These are phyloP conservation scores for Morpho helenor DNA, from an alignment of 2,888 invertebrate species.

Conservation along the genomic window DNA sequence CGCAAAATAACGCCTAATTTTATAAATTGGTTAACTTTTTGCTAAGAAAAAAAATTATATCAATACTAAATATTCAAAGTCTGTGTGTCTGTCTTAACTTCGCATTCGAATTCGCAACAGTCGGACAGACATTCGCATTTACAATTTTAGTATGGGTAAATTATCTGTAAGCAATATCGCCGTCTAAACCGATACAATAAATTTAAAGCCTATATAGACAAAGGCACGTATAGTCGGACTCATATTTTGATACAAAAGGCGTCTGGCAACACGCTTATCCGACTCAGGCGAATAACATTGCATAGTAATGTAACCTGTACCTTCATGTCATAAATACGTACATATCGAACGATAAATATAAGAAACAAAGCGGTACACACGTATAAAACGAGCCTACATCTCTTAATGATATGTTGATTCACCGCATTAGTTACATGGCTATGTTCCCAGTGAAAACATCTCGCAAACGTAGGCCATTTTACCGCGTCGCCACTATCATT, in stretches of 20 bases:
- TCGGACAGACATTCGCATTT: too few species aligned
- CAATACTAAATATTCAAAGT: too few species aligned
- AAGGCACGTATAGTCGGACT: slow-evolving; percentile 21
- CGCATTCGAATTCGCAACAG: too few species aligned
- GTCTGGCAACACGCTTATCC: slow-evolving; percentile 56
- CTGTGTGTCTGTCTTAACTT: too few species aligned
- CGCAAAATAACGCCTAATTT: too few species aligned
- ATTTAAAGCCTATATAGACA: slow-evolving; percentile 23
- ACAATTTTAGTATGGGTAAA: too few species aligned
- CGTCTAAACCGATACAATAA: slow-evolving; percentile 26
- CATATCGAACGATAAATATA: slow-evolving; percentile 69
- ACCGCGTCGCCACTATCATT: slow-evolving; percentile 26
- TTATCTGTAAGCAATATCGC: slow-evolving; percentile 20
- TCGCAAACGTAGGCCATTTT: slow-evolving; percentile 47
- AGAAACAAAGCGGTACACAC: slow-evolving; percentile 75
- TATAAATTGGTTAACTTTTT: neutral
- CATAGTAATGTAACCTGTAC: slow-evolving; percentile 46
- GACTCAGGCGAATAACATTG: slow-evolving; percentile 42
- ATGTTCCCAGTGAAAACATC: slow-evolving; percentile 76
- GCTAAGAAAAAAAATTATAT: too few species aligned
- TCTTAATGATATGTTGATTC: slow-evolving; percentile 80
- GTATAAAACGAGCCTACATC: slow-evolving; percentile 72
- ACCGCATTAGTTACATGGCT: slow-evolving; percentile 77
- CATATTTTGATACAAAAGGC: slow-evolving; percentile 62
- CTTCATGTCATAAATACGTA: slow-evolving; percentile 70